phyloP scores from a whole-genome alignment of 1,140 invertebrate species.

The Drosophila tristis region DNA sequence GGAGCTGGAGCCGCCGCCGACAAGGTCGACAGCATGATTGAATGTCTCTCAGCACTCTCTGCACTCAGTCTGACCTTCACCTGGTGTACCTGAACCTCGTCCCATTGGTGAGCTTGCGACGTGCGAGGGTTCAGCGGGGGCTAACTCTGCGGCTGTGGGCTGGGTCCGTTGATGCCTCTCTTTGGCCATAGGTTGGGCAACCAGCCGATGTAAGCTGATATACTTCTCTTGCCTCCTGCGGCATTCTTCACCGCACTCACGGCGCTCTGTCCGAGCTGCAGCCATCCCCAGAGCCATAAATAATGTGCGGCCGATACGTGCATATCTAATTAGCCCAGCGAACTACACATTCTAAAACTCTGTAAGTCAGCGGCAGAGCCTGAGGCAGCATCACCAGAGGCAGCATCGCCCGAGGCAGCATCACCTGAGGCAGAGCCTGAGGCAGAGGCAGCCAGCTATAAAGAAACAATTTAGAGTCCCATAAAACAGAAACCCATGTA shows the following conservation, averaged over 20 bases:
- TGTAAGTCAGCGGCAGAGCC: neutral
- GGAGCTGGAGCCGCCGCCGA: constrained; percentile 28
- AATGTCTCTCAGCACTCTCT: constrained; percentile 53
- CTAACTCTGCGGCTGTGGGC: too few relatives aligned
- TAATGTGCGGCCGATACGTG: constrained; percentile 51
- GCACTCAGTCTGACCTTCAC: constrained; percentile 41
- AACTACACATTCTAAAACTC: constrained; percentile 61
- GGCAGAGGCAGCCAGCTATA: constrained; percentile 47
- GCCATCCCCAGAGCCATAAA: constrained; percentile 11
- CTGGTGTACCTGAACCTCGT: constrained; percentile 30
- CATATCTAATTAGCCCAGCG: constrained; percentile 70
- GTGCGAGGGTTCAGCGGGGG: too few relatives aligned
- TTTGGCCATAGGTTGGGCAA: neutral
- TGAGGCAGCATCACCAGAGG: constrained; percentile 7
- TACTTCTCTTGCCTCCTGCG: too few relatives aligned
- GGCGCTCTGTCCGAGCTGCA: neutral
- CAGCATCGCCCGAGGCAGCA: constrained; percentile 17
- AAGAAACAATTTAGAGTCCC: constrained; percentile 66
- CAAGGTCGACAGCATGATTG: constrained; percentile 63
- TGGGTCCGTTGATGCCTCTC: neutral
- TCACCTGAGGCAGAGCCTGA: too few relatives aligned
- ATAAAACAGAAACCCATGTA: constrained; percentile 49
- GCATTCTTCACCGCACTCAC: too few relatives aligned
- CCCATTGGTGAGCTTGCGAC: neutral
- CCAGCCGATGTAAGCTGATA: too few relatives aligned